phyloP scores from a whole-genome alignment of 2,888 invertebrate species.

The Xiphydria camelus region DNA sequence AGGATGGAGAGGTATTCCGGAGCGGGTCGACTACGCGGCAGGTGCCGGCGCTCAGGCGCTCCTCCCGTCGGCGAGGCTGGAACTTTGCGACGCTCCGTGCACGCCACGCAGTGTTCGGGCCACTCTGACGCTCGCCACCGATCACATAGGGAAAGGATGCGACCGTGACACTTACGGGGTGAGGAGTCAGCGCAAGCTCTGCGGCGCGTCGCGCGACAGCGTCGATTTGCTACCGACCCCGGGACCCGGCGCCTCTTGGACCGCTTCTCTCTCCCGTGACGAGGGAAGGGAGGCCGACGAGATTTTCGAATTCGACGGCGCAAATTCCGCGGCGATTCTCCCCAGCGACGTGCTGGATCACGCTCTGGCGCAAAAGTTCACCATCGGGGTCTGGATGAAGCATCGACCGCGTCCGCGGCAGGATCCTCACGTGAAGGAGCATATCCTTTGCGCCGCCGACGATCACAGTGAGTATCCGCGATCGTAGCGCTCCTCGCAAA shows the following conservation, averaged over 20 bases:
- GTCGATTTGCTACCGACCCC: conserved; percentile 86
- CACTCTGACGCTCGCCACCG: conserved; percentile 72
- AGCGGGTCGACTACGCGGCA: conserved; percentile 85
- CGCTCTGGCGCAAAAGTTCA: conserved; percentile 80
- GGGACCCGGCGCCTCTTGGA: conserved; percentile 63
- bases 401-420: conserved; percentile 79
- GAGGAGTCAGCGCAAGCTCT: conserved; percentile 80
- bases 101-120: conserved; percentile 63
- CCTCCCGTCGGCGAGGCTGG: conserved; percentile 75
- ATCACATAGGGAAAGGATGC: conserved; percentile 94
- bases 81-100: conserved; percentile 67
- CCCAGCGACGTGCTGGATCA: conserved; percentile 78
- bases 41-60: conserved; percentile 79
- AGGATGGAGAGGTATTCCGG: conserved; percentile 70
- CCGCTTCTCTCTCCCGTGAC: conserved; percentile 64
- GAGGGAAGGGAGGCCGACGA: conserved; percentile 79
- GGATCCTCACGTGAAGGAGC: conserved; percentile 93
- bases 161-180: conserved; percentile 92
- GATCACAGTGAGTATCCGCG: conserved; percentile 90
- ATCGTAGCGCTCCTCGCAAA: too few species aligned
- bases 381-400: conserved; percentile 92
- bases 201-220: conserved; percentile 82
- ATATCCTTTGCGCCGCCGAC: conserved; percentile 95
- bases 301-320: conserved; percentile 95
- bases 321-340: conserved; percentile 82